Evolutionary conservation across 2,797 vertebrate genomes (phyloP).

Genomic region (Triplophysa yarkandensis): DNA sequence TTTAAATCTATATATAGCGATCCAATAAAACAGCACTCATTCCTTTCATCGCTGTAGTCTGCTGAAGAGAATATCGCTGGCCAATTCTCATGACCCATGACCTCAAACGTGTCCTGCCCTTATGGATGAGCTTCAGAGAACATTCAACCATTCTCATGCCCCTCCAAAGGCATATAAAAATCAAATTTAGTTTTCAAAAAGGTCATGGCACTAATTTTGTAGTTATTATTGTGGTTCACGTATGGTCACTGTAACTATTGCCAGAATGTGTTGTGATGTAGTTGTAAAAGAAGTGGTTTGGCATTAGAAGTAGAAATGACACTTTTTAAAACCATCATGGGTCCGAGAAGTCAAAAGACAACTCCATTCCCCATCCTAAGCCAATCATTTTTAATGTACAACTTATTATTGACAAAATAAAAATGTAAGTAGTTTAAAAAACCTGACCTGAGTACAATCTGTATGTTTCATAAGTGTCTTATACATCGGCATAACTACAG

Average conservation of each 20-base stretch:
- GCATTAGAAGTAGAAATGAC: background rate
- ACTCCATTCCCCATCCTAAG: background rate
- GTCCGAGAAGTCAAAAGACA: background rate
- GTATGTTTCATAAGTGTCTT: no score
- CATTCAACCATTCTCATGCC: slow-evolving; percentile 30
- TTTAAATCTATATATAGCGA: slow-evolving; percentile 59
- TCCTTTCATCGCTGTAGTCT: slow-evolving; percentile 46
- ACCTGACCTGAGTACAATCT: background rate
- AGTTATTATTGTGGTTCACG: background rate
- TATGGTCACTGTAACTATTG: background rate
- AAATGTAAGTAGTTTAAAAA: background rate
- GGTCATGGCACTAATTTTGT: background rate
- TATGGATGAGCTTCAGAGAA: slow-evolving; percentile 38
- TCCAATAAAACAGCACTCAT: slow-evolving; percentile 44
- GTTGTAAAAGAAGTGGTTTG: background rate
- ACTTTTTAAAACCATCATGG: background rate
- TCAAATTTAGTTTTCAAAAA: background rate
- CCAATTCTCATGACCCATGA: slow-evolving; percentile 67
- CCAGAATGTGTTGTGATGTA: background rate
- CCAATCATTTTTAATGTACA: background rate
- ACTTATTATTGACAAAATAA: background rate
- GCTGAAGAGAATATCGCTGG: slow-evolving; percentile 44
- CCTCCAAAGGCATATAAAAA: slow-evolving; percentile 1
- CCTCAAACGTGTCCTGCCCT: slow-evolving; percentile 61
- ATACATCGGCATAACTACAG: no score